These are phyloP conservation scores for Scomber japonicus DNA, from an alignment of 2,113 vertebrate species.

Conservation along the genomic window DNA sequence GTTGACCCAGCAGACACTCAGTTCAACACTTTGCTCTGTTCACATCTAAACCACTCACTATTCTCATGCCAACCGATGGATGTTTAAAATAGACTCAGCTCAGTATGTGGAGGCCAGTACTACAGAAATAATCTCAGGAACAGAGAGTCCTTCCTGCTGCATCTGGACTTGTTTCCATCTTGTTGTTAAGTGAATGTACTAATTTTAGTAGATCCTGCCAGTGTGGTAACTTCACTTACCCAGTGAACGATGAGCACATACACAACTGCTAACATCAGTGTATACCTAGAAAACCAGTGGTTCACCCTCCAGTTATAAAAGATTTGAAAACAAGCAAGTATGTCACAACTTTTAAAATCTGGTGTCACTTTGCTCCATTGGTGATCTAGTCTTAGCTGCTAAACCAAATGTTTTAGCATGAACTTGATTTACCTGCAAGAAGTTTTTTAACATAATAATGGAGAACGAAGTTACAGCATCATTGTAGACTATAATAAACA, in stretches of 20 bases:
- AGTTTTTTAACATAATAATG: too few species aligned
- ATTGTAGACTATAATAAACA: too few species aligned
- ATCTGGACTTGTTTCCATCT: background rate
- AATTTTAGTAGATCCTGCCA: background rate
- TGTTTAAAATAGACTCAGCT: constrained; percentile 26
- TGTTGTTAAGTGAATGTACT: background rate
- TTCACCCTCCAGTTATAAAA: background rate
- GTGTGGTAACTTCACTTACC: background rate
- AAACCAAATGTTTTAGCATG: too few species aligned
- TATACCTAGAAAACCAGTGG: background rate
- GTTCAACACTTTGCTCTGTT: background rate
- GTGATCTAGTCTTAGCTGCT: too few species aligned
- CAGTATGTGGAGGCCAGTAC: background rate
- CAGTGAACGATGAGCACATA: background rate
- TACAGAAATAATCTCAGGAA: constrained; percentile 28
- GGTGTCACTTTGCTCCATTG: too few species aligned
- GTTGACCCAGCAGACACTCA: background rate
- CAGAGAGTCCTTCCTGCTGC: constrained; percentile 4
- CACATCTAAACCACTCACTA: constrained; percentile 6
- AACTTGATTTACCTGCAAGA: too few species aligned
- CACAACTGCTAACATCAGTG: background rate
- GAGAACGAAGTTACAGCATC: too few species aligned
- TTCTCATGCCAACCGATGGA: constrained; percentile 31
- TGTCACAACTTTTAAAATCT: too few species aligned
- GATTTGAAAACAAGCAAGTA: background rate